Conservation (phyloP, 2,797 vertebrate species). For the Avahi laniger region DNA sequence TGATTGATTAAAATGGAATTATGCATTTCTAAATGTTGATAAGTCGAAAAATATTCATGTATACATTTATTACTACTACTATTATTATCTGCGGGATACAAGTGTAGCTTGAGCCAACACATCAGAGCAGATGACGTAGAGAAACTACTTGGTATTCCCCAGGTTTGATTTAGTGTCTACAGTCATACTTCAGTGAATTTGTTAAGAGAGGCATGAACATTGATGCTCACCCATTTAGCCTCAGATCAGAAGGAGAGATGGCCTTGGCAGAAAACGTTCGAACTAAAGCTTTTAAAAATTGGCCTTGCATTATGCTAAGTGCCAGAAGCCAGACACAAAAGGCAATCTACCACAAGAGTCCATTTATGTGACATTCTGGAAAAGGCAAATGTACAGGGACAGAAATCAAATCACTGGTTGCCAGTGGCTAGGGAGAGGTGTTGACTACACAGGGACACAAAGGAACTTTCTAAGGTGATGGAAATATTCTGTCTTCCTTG, state of each 20-base stretch:
- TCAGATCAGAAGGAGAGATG: background rate
- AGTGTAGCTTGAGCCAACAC: background rate
- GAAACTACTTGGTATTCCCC: background rate
- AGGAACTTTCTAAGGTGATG: background rate
- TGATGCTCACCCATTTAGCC: background rate
- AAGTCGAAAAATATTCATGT: background rate
- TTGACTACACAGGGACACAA: background rate
- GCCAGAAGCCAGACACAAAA: background rate
- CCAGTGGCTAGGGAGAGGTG: too few relatives aligned
- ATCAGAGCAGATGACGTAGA: background rate
- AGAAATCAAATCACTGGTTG: background rate
- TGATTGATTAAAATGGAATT: conserved; percentile 11
- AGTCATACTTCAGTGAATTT: background rate
- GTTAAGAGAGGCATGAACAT: background rate
- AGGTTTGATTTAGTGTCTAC: background rate
- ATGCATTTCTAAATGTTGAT: conserved; percentile 28
- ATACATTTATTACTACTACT: background rate
- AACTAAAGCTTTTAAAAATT: conserved; percentile 21
- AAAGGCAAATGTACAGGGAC: background rate
- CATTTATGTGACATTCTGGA: background rate
- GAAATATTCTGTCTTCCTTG: background rate
- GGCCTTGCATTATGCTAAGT: background rate
- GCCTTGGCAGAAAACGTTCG: conserved; percentile 15
- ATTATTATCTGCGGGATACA: background rate
- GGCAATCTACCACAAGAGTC: background rate